phyloP scores from a whole-genome alignment of 2,797 vertebrate species.

The Sorex maritimensis region DNA sequence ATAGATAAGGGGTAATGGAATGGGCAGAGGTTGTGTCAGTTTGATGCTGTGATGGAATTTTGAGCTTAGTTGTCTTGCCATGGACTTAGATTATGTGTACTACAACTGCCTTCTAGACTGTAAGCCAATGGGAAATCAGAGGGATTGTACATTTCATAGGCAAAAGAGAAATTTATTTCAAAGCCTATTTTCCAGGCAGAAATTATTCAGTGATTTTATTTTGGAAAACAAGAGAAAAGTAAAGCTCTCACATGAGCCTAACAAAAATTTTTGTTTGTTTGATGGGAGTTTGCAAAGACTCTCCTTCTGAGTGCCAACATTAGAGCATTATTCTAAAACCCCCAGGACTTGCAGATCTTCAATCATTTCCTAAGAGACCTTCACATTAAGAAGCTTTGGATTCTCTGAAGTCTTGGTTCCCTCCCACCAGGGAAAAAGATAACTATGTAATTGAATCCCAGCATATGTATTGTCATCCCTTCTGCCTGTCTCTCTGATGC shows the following conservation, averaged over 20 bases:
- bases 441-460: conserved; percentile 81
- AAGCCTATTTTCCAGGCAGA: conserved; percentile 53
- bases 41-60: too few species aligned
- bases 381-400: conserved; percentile 45
- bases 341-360: conserved; percentile 48
- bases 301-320: not conserved
- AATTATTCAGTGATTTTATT: conserved; percentile 48
- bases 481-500: conserved; percentile 56
- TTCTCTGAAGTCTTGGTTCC: conserved; percentile 40
- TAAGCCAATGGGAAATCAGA: not conserved
- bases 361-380: conserved; percentile 35
- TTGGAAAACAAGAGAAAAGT: conserved; percentile 62
- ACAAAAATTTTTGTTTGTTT: conserved; percentile 27
- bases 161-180: not conserved
- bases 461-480: conserved; percentile 71
- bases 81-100: too few species aligned
- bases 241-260: not conserved
- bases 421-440: conserved; percentile 77
- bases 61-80: too few species aligned
- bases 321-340: not conserved
- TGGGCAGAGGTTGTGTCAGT: too few species aligned
- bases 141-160: not conserved
- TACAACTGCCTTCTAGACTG: too few species aligned
- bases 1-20: too few species aligned
- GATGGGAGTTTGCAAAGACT: not conserved